phyloP scores from a whole-genome alignment of 2,797 vertebrate species.

The Coendou prehensilis region DNA sequence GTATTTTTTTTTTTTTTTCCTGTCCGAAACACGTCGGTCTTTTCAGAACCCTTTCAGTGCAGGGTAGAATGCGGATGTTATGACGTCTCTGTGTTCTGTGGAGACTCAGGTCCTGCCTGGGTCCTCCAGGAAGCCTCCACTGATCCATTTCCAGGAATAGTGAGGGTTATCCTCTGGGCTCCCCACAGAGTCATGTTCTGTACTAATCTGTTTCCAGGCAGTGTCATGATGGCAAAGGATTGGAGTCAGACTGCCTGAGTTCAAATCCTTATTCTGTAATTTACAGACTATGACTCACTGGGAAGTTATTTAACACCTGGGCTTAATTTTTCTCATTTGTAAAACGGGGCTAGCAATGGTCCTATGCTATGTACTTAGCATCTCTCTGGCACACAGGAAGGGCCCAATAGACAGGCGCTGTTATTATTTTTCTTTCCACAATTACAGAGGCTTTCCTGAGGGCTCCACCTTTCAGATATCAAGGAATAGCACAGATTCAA shows the following conservation, averaged over 20 bases:
- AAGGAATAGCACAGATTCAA: neutral
- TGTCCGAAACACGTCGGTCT: conserved; percentile 37
- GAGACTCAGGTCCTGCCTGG: conserved; percentile 27
- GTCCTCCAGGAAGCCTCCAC: conserved; percentile 53
- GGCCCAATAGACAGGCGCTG: neutral
- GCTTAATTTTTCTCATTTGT: conserved; percentile 44
- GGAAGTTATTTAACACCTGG: neutral
- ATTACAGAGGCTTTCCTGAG: neutral
- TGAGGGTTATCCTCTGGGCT: neutral
- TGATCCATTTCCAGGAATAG: conserved; percentile 75
- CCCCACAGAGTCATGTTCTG: neutral
- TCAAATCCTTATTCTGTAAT: conserved; percentile 47
- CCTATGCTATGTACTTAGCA: neutral
- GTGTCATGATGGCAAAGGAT: neutral
- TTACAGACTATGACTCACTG: neutral
- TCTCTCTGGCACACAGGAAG: neutral
- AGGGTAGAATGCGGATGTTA: conserved; percentile 25
- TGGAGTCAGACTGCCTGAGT: conserved; percentile 27
- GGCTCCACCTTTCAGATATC: neutral
- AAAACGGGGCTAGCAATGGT: neutral
- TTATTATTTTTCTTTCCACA: neutral
- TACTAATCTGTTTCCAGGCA: conserved; percentile 65
- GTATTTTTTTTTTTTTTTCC: neutral
- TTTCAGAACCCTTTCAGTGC: conserved; percentile 46
- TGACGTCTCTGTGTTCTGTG: conserved; percentile 60